Percentiles rank a stretch among this genome's conserved stretches.
Conservation (phyloP, 2,113 vertebrate genomes). For the Ageneiosus marmoratus region DNA sequence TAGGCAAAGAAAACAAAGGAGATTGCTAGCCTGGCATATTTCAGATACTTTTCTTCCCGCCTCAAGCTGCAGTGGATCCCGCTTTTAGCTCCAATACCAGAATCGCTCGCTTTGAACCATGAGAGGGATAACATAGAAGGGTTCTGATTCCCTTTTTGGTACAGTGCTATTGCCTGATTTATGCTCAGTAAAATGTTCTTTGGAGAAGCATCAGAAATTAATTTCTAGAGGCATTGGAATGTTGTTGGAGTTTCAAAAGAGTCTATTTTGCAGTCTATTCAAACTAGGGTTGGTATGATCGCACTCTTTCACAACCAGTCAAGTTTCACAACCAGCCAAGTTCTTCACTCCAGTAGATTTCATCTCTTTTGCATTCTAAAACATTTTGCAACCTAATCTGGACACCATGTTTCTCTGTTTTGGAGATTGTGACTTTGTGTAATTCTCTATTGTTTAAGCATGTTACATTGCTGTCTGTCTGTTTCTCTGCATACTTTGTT, state of each 20-base stretch:
- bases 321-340: not conserved
- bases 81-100: slow-evolving; percentile 8
- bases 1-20: slow-evolving; percentile 44
- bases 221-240: not conserved
- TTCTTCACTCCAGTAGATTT: not conserved
- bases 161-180: not conserved
- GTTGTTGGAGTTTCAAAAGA: not conserved
- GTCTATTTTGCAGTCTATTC: not conserved
- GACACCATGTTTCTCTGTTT: not conserved
- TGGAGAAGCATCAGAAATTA: not conserved
- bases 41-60: slow-evolving; percentile 41
- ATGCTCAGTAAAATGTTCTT: not conserved
- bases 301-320: not conserved
- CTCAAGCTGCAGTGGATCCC: slow-evolving; percentile 20
- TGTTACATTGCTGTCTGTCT: not conserved
- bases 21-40: slow-evolving; percentile 37
- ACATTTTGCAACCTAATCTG: not conserved
- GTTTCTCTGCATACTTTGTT: too few species aligned
- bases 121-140: not conserved
- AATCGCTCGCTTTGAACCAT: slow-evolving; percentile 41
- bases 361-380: not conserved
- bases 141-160: not conserved
- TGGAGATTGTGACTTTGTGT: not conserved
- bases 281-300: not conserved
- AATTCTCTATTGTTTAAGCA: not conserved